Percentiles rank a stretch among this genome's conserved stretches.
Evolutionary conservation across 2,888 invertebrate genomes (phyloP).

Genomic region (Heliconius ethilla): DNA sequence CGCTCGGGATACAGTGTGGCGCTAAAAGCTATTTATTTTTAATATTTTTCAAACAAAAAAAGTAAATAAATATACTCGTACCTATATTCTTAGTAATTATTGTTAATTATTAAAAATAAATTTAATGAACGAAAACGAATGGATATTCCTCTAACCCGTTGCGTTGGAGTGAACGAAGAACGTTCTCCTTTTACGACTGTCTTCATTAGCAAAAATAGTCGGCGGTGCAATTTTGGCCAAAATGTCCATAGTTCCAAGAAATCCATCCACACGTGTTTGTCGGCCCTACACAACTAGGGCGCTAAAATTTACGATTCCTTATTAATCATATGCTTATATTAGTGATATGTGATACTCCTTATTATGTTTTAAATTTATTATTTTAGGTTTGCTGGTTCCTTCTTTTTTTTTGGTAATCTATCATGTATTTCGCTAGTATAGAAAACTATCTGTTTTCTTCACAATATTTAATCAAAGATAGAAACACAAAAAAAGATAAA

Average conservation of each 20-base stretch:
- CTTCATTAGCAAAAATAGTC: constrained; percentile 49
- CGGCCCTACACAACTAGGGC: constrained; percentile 57
- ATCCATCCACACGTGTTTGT: constrained; percentile 55
- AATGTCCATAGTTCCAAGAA: constrained; percentile 60
- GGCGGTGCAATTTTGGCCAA: constrained; percentile 44
- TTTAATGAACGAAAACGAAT: constrained; percentile 16
- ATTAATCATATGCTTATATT: constrained; percentile 63
- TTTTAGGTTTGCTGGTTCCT: constrained; percentile 17
- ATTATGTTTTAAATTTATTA: constrained; percentile 38
- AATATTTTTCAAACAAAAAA: not conserved
- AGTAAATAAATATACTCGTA: not conserved
- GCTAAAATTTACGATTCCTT: constrained; percentile 66
- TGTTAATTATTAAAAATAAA: constrained; percentile 10
- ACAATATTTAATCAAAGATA: not conserved
- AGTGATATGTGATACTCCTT: constrained; percentile 44
- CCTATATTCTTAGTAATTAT: constrained; percentile 1
- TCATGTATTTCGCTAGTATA: not conserved
- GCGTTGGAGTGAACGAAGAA: constrained; percentile 26
- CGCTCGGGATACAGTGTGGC: too few relatives aligned
- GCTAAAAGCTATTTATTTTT: not conserved
- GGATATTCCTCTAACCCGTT: constrained; percentile 24
- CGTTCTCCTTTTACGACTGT: constrained; percentile 36
- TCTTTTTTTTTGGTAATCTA: constrained; percentile 1
- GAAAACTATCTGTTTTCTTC: not conserved
- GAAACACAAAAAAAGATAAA: not conserved